A percentile compares a stretch with the other conserved stretches of the same genome.
Conservation (phyloP, 2,113 vertebrate species). For the Microcebus murinus region DNA sequence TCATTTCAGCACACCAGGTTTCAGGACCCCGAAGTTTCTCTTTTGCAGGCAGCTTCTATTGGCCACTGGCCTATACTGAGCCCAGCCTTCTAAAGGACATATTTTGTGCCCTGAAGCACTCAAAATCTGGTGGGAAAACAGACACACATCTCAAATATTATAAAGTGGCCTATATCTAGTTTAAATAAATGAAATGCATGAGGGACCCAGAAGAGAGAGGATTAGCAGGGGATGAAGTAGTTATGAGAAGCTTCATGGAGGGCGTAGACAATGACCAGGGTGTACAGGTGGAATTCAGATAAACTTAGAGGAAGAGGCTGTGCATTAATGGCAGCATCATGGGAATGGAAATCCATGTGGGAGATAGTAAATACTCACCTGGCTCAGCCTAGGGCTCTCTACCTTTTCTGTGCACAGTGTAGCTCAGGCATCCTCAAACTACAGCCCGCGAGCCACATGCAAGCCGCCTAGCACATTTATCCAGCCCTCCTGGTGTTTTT, state of each 20-base stretch:
- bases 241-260: background rate
- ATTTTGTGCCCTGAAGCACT: background rate
- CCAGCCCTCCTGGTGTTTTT: no score
- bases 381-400: background rate
- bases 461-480: no score
- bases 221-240: background rate
- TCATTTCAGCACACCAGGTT: background rate
- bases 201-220: background rate
- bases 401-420: background rate
- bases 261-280: background rate
- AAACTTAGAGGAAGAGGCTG: background rate
- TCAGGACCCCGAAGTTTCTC: background rate
- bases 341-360: background rate
- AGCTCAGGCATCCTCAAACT: no score
- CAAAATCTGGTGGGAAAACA: background rate
- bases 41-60: background rate
- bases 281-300: background rate
- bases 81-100: background rate
- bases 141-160: background rate
- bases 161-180: background rate
- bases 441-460: no score
- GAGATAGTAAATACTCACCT: background rate
- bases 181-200: constrained; percentile 14
- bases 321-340: background rate
- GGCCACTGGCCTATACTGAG: background rate